Evolutionary conservation across 2,113 vertebrate genomes (phyloP).

Genomic region (Naja naja): DNA sequence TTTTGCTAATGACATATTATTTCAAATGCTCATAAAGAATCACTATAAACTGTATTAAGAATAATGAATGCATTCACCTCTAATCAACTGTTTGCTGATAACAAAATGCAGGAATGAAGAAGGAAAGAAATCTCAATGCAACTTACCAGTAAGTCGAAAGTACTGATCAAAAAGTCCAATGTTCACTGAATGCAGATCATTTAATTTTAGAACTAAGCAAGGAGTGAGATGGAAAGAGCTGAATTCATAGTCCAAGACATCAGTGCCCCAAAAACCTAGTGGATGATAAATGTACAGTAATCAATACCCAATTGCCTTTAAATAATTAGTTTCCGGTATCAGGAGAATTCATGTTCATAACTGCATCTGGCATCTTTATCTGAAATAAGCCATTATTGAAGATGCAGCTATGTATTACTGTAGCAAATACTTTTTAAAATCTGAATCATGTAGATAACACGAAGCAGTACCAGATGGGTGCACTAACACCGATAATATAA

Average conservation of each 20-base stretch:
- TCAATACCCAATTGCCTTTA: background rate
- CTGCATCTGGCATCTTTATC: background rate
- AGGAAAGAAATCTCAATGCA: background rate
- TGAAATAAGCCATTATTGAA: background rate
- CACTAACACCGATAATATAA: no score
- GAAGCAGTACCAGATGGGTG: background rate
- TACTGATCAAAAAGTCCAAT: slow-evolving; percentile 97
- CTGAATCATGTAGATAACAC: background rate
- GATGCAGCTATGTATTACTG: background rate
- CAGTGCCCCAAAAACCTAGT: slow-evolving; percentile 79
- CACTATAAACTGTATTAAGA: background rate
- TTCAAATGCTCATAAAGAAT: background rate
- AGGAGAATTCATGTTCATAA: background rate
- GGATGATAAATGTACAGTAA: slow-evolving; percentile 6
- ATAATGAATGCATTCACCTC: background rate
- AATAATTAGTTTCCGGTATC: rapidly evolving
- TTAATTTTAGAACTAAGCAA: slow-evolving; percentile 80
- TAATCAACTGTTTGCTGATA: background rate
- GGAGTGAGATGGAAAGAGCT: slow-evolving; percentile 79
- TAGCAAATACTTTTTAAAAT: background rate
- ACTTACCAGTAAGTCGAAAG: slow-evolving; percentile 90
- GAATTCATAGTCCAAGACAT: slow-evolving; percentile 70
- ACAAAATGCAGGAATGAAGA: background rate
- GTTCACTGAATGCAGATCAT: slow-evolving; percentile 84
- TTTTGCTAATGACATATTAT: background rate